A percentile compares a stretch with the other conserved stretches of the same genome.
Conservation (phyloP, 2,888 invertebrate species). For the Acronicta leporina region DNA sequence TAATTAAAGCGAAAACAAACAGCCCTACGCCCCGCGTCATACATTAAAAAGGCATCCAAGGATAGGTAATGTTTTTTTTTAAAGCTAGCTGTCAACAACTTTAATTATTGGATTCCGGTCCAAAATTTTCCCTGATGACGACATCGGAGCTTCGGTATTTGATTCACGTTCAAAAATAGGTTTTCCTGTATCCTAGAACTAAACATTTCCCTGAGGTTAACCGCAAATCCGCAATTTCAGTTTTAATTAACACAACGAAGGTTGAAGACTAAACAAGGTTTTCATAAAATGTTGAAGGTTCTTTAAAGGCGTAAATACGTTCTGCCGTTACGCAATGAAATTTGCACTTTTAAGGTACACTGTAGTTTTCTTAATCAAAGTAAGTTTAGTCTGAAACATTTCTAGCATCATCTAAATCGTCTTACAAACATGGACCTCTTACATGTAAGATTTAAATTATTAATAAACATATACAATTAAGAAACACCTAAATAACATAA, state of each 20-base stretch:
- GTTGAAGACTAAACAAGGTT: constrained; percentile 12
- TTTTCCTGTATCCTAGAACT: constrained; percentile 24
- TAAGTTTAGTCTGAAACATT: not conserved
- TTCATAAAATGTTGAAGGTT: constrained; percentile 24
- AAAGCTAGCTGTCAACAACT: not conserved
- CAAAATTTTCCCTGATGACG: not conserved
- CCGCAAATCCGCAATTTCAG: constrained; percentile 41
- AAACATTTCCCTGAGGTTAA: constrained; percentile 23
- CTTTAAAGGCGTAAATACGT: not conserved
- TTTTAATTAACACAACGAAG: constrained; percentile 39
- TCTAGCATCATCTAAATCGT: not conserved
- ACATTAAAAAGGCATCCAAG: not conserved
- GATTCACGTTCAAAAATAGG: constrained; percentile 12
- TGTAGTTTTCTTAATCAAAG: constrained; percentile 18
- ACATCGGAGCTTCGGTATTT: not conserved
- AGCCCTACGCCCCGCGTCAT: too few relatives aligned
- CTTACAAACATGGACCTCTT: too few relatives aligned
- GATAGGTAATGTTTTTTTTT: not conserved
- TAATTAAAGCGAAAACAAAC: too few relatives aligned
- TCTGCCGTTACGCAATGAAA: constrained; percentile 20
- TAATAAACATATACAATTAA: too few relatives aligned
- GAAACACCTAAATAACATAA: too few relatives aligned
- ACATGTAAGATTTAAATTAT: too few relatives aligned
- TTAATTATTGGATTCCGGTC: not conserved
- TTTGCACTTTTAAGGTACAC: constrained; percentile 35